Evolutionary conservation across 2,888 invertebrate genomes (phyloP).

Genomic region (Adelphocoris suturalis): DNA sequence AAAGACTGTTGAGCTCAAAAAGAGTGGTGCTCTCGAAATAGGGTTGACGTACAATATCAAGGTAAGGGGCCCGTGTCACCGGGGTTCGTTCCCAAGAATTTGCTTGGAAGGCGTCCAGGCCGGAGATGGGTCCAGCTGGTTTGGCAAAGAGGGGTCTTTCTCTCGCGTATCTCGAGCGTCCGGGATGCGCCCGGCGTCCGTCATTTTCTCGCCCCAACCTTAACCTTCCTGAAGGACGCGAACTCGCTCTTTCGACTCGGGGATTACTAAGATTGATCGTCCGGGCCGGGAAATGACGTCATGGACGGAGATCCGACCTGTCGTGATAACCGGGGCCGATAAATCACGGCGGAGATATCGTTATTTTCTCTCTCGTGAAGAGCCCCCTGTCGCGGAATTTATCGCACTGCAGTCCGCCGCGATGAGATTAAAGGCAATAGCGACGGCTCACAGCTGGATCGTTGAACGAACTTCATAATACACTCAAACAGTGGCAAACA

Average conservation of each 20-base stretch:
- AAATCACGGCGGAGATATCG: slow-evolving; percentile 25
- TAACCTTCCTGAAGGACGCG: slow-evolving; percentile 39
- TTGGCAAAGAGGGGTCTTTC: slow-evolving; percentile 12
- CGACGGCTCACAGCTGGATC: neutral
- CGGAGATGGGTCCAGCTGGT: slow-evolving; percentile 14
- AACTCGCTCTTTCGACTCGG: slow-evolving; percentile 21
- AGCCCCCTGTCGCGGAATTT: slow-evolving; percentile 1
- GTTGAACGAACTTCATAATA: neutral
- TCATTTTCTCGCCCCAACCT: slow-evolving; percentile 31
- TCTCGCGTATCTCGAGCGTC: slow-evolving; percentile 16
- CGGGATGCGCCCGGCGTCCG: slow-evolving; percentile 14
- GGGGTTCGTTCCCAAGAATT: slow-evolving; percentile 32
- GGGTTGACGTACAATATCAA: slow-evolving; percentile 63
- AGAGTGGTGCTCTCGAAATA: slow-evolving; percentile 46
- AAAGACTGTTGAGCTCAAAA: neutral
- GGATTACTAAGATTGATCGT: slow-evolving; percentile 19
- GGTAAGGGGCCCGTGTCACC: slow-evolving; percentile 53
- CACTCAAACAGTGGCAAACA: no score
- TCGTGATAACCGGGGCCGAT: slow-evolving; percentile 41
- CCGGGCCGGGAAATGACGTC: slow-evolving; percentile 22
- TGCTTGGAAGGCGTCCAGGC: slow-evolving; percentile 33
- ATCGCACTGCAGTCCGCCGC: slow-evolving; percentile 26
- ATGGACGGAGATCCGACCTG: slow-evolving; percentile 27
- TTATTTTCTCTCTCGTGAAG: slow-evolving; percentile 19
- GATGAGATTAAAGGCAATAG: slow-evolving; percentile 12